These are phyloP conservation scores for Hyposmocoma kahamanoa DNA, from an alignment of 1,140 invertebrate genomes.

Conservation along the genomic window DNA sequence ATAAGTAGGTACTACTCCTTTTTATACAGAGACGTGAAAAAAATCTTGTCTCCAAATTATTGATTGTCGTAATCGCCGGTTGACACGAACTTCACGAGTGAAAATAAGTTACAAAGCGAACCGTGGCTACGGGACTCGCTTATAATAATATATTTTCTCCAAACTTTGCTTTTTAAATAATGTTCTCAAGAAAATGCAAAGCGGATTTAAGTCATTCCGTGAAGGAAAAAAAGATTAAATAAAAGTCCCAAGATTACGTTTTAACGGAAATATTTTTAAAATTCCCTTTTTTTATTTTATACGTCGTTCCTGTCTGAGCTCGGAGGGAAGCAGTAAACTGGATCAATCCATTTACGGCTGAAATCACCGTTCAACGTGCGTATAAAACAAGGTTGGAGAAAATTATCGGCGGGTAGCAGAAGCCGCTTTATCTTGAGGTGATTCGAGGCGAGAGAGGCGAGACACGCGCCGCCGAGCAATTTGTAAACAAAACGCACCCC, in stretches of 20 bases:
- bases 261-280: background rate
- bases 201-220: too few species aligned
- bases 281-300: background rate
- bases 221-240: too few species aligned
- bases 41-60: too few species aligned
- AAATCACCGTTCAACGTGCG: conserved; percentile 29
- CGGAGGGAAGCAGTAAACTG: conserved; percentile 16
- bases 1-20: too few species aligned
- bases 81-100: too few species aligned
- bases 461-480: conserved; percentile 49
- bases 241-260: background rate
- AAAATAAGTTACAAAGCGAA: too few species aligned
- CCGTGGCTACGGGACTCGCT: background rate
- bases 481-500: conserved; percentile 59
- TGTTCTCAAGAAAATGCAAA: background rate
- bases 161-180: background rate
- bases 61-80: too few species aligned
- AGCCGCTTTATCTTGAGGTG: conserved; percentile 31
- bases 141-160: background rate
- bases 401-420: conserved; percentile 35
- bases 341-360: conserved; percentile 28
- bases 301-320: background rate
- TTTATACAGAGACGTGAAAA: too few species aligned
- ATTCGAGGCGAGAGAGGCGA: conserved; percentile 24
- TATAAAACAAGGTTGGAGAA: conserved; percentile 39